Evolutionary conservation across 35 echinoderm and acorn worm species (phyloP).

Genomic region (Acanthaster planci): DNA sequence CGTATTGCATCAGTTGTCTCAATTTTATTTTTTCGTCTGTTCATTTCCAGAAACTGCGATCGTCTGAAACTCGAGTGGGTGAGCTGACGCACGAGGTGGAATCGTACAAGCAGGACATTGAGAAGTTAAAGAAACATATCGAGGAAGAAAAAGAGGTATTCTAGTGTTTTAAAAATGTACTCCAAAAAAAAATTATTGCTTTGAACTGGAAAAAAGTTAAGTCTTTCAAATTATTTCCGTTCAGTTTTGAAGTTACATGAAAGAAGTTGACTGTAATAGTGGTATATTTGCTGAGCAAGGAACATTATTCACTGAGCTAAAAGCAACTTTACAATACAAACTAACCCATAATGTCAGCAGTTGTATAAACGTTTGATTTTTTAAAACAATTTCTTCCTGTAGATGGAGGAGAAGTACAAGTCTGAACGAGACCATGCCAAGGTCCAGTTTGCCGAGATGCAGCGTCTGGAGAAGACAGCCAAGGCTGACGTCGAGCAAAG

Average conservation of each 20-base stretch:
- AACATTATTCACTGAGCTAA: no score
- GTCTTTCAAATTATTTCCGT: no score
- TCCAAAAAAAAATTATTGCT: background rate
- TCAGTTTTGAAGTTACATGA: no score
- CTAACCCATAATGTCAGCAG: no score
- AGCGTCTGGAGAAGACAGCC: slow-evolving; percentile 72
- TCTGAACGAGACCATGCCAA: slow-evolving; percentile 75
- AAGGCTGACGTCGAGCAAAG: slow-evolving; percentile 81
- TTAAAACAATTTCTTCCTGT: background rate
- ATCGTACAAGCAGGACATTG: slow-evolving; percentile 78
- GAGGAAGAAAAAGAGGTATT: slow-evolving; percentile 77
- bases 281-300: no score
- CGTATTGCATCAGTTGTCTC: no score
- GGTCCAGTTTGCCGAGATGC: slow-evolving; percentile 72
- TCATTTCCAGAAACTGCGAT: slow-evolving; percentile 79
- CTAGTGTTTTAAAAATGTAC: no score
- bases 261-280: no score
- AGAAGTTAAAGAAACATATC: slow-evolving; percentile 53
- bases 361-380: no score
- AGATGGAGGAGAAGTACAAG: slow-evolving; percentile 59
- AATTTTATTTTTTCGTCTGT: background rate
- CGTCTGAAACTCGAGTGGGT: slow-evolving; percentile 72
- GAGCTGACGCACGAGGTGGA: slow-evolving; percentile 60
- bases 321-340: no score
- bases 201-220: no score